A percentile compares a stretch with the other conserved stretches of the same genome.
Evolutionary conservation across 1,140 invertebrate species (phyloP).

Genomic region (Sycophila sp.): DNA sequence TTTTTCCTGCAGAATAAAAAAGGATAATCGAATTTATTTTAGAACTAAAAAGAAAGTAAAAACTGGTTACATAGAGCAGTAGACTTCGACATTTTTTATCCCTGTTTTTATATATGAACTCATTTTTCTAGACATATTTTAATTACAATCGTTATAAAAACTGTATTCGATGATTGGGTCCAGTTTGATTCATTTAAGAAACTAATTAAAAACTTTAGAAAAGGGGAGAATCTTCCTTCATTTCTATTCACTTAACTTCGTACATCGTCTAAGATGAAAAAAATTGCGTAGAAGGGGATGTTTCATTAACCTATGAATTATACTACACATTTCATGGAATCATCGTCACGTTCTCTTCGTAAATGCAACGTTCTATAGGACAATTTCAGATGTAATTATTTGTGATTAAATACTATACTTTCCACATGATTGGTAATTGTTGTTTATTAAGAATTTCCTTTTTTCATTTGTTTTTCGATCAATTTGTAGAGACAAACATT

Average conservation of each 20-base stretch:
- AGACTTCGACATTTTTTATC: constrained; percentile 23
- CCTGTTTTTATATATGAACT: background rate
- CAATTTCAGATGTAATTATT: constrained; percentile 4
- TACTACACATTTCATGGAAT: background rate
- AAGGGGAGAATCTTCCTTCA: background rate
- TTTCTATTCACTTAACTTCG: constrained; percentile 4
- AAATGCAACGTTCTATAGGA: background rate
- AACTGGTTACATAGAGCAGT: constrained; percentile 13
- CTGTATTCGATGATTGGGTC: constrained; percentile 17
- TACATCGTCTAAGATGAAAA: constrained; percentile 8
- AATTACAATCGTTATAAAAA: constrained; percentile 28
- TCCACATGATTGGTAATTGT: constrained; percentile 13
- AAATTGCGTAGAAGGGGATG: background rate
- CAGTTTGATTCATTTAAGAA: constrained; percentile 6
- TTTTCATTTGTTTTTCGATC: constrained; percentile 9
- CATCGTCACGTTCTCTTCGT: background rate
- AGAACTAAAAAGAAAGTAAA: too few species aligned
- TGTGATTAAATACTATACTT: constrained; percentile 5
- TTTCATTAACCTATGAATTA: background rate
- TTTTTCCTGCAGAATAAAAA: background rate
- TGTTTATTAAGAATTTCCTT: too few species aligned
- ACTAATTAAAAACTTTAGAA: constrained; percentile 3
- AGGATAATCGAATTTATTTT: too few species aligned
- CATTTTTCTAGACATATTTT: constrained; percentile 15
- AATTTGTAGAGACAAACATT: constrained; percentile 7